phyloP scores from a whole-genome alignment of 1,140 invertebrate species.

The Bombyx mandarina region DNA sequence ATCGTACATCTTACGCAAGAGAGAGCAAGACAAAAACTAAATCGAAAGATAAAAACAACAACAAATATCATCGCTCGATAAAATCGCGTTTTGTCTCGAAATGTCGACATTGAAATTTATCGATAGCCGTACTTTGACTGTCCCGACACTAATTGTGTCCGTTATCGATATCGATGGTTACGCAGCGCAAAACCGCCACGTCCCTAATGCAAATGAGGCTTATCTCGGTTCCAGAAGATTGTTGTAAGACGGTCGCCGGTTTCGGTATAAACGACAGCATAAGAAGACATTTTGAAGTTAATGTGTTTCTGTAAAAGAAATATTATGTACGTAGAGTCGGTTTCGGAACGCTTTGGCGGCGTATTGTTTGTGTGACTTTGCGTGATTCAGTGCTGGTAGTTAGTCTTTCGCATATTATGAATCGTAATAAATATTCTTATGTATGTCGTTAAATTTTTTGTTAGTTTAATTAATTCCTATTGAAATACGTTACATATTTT shows the following conservation, averaged over 20 bases:
- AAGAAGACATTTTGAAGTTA: too few species aligned
- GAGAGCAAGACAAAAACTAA: neutral
- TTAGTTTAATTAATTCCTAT: too few species aligned
- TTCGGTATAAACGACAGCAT: neutral
- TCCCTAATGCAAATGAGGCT: slow-evolving; percentile 26
- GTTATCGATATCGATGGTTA: slow-evolving; percentile 26
- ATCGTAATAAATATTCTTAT: too few species aligned
- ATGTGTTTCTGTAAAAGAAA: too few species aligned
- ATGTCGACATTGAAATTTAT: slow-evolving; percentile 36
- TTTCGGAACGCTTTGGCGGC: too few species aligned
- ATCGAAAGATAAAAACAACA: neutral
- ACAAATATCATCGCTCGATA: slow-evolving; percentile 20
- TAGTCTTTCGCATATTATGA: too few species aligned
- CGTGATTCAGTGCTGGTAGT: too few species aligned
- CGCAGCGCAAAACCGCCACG: slow-evolving; percentile 20
- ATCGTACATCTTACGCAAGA: too few species aligned
- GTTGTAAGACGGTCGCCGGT: slow-evolving; percentile 5
- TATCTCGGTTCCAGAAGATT: slow-evolving; percentile 8
- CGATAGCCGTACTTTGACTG: slow-evolving; percentile 38
- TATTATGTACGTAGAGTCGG: too few species aligned
- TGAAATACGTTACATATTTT: too few species aligned
- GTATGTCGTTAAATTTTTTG: too few species aligned
- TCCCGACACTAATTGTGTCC: slow-evolving; percentile 48
- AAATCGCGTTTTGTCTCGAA: slow-evolving; percentile 42
- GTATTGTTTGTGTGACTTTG: too few species aligned